A percentile compares a stretch with the other conserved stretches of the same genome.
phyloP scores from a whole-genome alignment of 2,797 vertebrate species.

The Enteromius treurensis region DNA sequence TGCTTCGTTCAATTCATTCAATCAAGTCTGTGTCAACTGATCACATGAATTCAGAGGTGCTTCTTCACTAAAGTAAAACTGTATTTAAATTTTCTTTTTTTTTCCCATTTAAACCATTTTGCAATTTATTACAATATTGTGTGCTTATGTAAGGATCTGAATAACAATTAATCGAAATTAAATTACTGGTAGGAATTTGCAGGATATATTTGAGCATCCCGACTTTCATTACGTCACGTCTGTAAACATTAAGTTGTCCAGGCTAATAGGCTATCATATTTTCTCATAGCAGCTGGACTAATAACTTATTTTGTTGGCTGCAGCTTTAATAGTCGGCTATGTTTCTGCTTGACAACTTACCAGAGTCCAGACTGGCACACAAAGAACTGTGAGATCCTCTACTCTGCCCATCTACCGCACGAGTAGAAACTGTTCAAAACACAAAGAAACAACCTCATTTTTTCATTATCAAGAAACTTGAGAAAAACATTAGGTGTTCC shows the following conservation, averaged over 20 bases:
- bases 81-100: no score
- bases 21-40: background rate
- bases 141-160: background rate
- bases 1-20: background rate
- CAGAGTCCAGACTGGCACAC: conserved; percentile 64
- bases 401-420: conserved; percentile 63
- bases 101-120: background rate
- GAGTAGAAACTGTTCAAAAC: conserved; percentile 58
- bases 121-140: background rate
- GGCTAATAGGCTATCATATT: no score
- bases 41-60: background rate
- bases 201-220: no score
- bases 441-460: background rate
- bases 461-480: background rate
- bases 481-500: background rate
- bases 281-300: no score
- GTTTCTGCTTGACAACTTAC: conserved; percentile 46
- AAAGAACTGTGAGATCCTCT: conserved; percentile 56
- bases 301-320: no score
- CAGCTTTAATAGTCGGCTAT: background rate
- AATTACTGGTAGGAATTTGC: background rate
- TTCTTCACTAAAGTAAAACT: no score
- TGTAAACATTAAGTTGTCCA: no score
- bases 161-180: background rate
- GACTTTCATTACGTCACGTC: no score